phyloP scores from a whole-genome alignment of 2,113 vertebrate genomes.

The Smithornis capensis region DNA sequence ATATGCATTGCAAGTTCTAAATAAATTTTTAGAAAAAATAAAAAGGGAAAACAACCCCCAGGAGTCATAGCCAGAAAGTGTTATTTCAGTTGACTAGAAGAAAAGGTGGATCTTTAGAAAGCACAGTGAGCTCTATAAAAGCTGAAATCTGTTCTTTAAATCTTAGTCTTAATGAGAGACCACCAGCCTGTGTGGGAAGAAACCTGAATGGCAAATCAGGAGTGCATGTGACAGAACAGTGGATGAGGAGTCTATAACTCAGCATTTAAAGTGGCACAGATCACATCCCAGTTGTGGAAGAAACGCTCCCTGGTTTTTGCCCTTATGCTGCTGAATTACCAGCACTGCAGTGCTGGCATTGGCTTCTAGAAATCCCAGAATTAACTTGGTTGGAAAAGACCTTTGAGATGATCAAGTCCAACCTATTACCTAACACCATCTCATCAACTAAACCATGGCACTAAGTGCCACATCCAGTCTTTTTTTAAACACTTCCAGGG shows the following conservation, averaged over 20 bases:
- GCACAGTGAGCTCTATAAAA: not conserved
- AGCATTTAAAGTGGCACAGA: not conserved
- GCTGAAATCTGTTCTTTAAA: conserved; percentile 3
- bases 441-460: no score
- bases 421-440: no score
- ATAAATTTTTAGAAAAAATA: not conserved
- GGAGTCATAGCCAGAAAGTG: not conserved
- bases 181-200: not conserved
- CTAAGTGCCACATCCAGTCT: no score
- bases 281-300: not conserved
- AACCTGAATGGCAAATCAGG: not conserved
- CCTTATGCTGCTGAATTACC: not conserved
- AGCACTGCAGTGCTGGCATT: not conserved
- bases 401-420: no score
- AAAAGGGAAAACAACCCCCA: not conserved
- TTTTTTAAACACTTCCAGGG: no score
- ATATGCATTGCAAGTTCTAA: not conserved
- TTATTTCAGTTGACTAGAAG: conserved; percentile 2
- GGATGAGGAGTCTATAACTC: not conserved
- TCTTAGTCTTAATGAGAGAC: not conserved
- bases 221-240: not conserved
- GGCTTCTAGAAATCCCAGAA: not conserved
- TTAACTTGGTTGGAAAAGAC: no score
- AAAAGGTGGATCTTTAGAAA: conserved; percentile 5
- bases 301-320: not conserved